Percentiles rank a stretch among this genome's conserved stretches.
These are phyloP conservation scores for Drosophila arawakana DNA, from an alignment of 1,140 invertebrate species.

Conservation along the genomic window DNA sequence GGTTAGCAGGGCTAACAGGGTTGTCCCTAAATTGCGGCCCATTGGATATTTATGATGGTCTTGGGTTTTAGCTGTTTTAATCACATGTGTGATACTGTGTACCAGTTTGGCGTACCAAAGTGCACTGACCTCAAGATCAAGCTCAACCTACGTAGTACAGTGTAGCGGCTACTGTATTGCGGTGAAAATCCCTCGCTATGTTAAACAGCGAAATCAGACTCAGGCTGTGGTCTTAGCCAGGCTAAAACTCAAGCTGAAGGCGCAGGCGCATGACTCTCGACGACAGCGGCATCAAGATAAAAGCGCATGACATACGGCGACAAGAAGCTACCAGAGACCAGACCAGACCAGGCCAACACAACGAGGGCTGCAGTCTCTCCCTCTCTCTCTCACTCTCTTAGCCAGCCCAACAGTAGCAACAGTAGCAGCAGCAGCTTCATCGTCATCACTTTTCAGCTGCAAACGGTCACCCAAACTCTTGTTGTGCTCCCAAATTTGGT, in stretches of 20 bases:
- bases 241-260: slow-evolving; percentile 41
- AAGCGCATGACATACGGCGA: slow-evolving; percentile 79
- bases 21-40: slow-evolving; percentile 76
- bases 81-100: slow-evolving; percentile 54
- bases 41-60: slow-evolving; percentile 81
- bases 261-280: slow-evolving; percentile 64
- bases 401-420: slow-evolving; percentile 27
- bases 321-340: slow-evolving; percentile 78
- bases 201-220: slow-evolving; percentile 76
- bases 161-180: slow-evolving; percentile 66
- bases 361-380: slow-evolving; percentile 7
- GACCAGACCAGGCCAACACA: neutral
- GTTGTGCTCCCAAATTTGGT: slow-evolving; percentile 74
- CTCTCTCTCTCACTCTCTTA: neutral
- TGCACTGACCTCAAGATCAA: slow-evolving; percentile 71
- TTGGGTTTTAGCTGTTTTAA: slow-evolving; percentile 69
- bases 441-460: slow-evolving; percentile 38
- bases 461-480: slow-evolving; percentile 33
- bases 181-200: slow-evolving; percentile 73
- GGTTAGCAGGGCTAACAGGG: neutral
- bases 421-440: slow-evolving; percentile 11
- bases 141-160: slow-evolving; percentile 69
- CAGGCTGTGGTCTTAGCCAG: slow-evolving; percentile 22
- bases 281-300: slow-evolving; percentile 79
- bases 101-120: slow-evolving; percentile 38